A percentile compares a stretch with the other conserved stretches of the same genome.
phyloP scores from a whole-genome alignment of 1,140 invertebrate genomes.

The Musca domestica region DNA sequence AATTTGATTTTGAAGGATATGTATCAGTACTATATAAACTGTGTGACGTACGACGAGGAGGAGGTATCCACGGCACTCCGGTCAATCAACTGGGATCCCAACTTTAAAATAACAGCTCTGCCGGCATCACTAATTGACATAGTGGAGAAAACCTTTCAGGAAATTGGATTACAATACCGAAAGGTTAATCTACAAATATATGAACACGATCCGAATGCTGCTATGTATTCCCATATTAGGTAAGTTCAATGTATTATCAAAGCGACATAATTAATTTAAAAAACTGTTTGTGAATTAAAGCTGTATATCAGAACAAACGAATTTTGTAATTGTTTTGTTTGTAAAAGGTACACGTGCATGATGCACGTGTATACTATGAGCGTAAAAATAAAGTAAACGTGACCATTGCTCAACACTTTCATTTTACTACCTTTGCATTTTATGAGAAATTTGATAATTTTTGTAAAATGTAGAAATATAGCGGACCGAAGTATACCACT shows the following conservation, averaged over 20 bases:
- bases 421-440: too few relatives aligned
- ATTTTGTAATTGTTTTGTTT: neutral
- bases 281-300: neutral
- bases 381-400: too few relatives aligned
- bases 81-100: constrained; percentile 9
- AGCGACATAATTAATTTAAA: neutral
- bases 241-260: neutral
- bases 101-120: constrained; percentile 18
- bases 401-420: too few relatives aligned
- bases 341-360: neutral
- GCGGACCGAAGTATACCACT: too few relatives aligned
- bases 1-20: constrained; percentile 22
- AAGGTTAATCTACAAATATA: neutral
- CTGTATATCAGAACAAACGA: neutral
- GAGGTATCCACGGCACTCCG: neutral
- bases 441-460: too few relatives aligned
- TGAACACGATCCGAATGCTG: neutral
- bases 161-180: neutral
- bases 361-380: neutral
- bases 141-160: neutral
- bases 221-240: neutral
- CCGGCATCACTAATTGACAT: constrained; percentile 2
- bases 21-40: constrained; percentile 21
- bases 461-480: too few relatives aligned
- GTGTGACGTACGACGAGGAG: neutral